Percentiles rank a stretch among this genome's conserved stretches.
These are phyloP conservation scores for Rotaria magnacalcarata DNA, from an alignment of 2,888 invertebrate species.

Conservation along the genomic window DNA sequence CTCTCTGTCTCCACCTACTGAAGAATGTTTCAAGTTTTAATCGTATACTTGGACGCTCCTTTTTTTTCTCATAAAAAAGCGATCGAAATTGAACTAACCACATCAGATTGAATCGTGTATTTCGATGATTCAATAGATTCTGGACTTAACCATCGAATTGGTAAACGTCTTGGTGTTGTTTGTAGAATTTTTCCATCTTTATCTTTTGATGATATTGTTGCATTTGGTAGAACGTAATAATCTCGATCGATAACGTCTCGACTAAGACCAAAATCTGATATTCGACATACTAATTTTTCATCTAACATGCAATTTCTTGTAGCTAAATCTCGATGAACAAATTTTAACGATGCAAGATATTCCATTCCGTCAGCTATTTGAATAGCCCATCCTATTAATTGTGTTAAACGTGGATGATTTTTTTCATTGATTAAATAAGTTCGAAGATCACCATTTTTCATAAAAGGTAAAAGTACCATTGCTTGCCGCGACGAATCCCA, in stretches of 20 bases:
- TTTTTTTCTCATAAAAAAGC: no score
- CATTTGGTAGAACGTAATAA: constrained; percentile 57
- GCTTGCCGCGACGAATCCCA: constrained; percentile 60
- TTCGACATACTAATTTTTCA: constrained; percentile 60
- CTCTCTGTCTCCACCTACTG: no score
- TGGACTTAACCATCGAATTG: constrained; percentile 63
- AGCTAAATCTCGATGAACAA: constrained; percentile 63
- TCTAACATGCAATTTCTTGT: constrained; percentile 64
- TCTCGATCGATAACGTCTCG: constrained; percentile 63
- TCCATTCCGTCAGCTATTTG: constrained; percentile 63
- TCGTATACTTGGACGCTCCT: no score
- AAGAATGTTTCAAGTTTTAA: no score
- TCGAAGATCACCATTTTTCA: constrained; percentile 62
- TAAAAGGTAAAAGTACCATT: constrained; percentile 62
- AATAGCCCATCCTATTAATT: constrained; percentile 60
- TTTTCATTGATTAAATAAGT: constrained; percentile 58
- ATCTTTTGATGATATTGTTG: constrained; percentile 53
- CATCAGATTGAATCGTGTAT: constrained; percentile 60
- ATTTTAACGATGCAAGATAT: constrained; percentile 61
- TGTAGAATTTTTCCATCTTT: constrained; percentile 51
- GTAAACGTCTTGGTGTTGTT: constrained; percentile 53
- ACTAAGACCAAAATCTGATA: constrained; percentile 64
- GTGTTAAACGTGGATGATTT: constrained; percentile 60
- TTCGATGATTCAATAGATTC: constrained; percentile 60
- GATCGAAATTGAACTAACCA: constrained; percentile 53